A percentile compares a stretch with the other conserved stretches of the same genome.
Evolutionary conservation across 2,797 vertebrate species (phyloP).

Genomic region (Cyclopterus lumpus): DNA sequence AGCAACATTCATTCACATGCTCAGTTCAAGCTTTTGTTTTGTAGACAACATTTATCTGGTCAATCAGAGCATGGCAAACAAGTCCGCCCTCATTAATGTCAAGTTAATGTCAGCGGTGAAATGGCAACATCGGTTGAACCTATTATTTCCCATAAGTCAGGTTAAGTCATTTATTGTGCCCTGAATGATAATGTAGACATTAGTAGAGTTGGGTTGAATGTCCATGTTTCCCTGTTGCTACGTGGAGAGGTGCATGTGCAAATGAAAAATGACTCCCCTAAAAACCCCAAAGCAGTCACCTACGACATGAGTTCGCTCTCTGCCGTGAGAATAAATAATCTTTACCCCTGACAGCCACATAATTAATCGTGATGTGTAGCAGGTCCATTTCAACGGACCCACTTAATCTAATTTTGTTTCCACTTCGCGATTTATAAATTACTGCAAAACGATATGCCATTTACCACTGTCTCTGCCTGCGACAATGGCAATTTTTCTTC

Average conservation of each 20-base stretch:
- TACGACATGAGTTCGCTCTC: slow-evolving; percentile 79
- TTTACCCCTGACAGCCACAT: slow-evolving; percentile 82
- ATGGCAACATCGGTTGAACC: slow-evolving; percentile 64
- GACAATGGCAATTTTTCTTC: slow-evolving; percentile 86
- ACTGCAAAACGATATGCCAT: slow-evolving; percentile 85
- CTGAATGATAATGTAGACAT: slow-evolving; percentile 80
- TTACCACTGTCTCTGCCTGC: slow-evolving; percentile 83
- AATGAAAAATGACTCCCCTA: slow-evolving; percentile 78
- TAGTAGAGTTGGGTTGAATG: slow-evolving; percentile 80
- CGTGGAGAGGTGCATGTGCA: slow-evolving; percentile 63
- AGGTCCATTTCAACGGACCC: slow-evolving; percentile 85
- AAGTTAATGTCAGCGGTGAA: slow-evolving; percentile 77
- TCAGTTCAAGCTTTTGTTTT: slow-evolving; percentile 43
- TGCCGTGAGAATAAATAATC: slow-evolving; percentile 83
- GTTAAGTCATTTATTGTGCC: slow-evolving; percentile 79
- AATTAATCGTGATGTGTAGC: slow-evolving; percentile 89
- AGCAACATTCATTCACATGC: slow-evolving; percentile 45
- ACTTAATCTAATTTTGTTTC: slow-evolving; percentile 90
- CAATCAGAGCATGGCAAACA: slow-evolving; percentile 67
- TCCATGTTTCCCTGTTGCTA: slow-evolving; percentile 68
- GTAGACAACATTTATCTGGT: slow-evolving; percentile 61
- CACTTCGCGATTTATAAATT: slow-evolving; percentile 88
- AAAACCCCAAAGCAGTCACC: slow-evolving; percentile 77
- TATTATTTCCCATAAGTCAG: slow-evolving; percentile 74
- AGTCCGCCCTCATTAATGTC: slow-evolving; percentile 76